Base-by-base conservation (phyloP, 1,140 invertebrate species). In the Araneus ventricosus region DNA sequence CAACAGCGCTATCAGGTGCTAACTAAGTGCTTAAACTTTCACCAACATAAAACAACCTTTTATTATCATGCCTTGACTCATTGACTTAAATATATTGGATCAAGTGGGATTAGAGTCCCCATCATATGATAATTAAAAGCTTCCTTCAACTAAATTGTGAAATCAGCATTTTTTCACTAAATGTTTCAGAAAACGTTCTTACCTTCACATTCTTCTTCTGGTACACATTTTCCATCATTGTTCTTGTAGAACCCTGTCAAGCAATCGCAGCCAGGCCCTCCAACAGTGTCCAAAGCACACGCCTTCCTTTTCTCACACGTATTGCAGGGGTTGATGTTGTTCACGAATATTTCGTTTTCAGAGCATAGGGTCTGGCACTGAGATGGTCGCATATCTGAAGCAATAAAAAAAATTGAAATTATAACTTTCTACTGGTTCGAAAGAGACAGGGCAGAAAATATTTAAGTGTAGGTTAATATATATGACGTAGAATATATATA, bases 131-230 rank as follows among this genome's bases (percentile, higher is more conserved):
- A n/a, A n/a, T n/a, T n/a, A n/a, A n/a, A n/a, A n/a, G n/a, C n/a
- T n/a, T n/a, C n/a, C n/a, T n/a, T n/a, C n/a, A n/a, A n/a, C n/a
- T n/a, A n/a, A n/a, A n/a, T n/a, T n/a, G n/a, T n/a, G n/a, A n/a
- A n/a, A n/a, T n/a, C n/a, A n/a, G n/a, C n/a, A n/a, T n/a, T n/a
- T n/a, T n/a, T n/a, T n/a, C n/a, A n/a, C n/a, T n/a, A n/a, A n/a
- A n/a, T 14, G 1, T 8, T 4, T 17, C 45, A 45, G 0, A 45
- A 8, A 1, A 45, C 1, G 45, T 45, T 22, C 14, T 61, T 30
- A 86, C 84, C 84, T 59, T 34, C 5, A 20, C 84, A 86, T 61
- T 86, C 22, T 57, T 34, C 45, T 61, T 57, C 30, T 30, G 57
- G 14, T 24, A 86, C 52, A 7, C 84, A 86, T 17, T 20, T 30